These are phyloP conservation scores for Schizothorax lantsangensis DNA, from an alignment of 2,797 vertebrate genomes.

Conservation along the genomic window DNA sequence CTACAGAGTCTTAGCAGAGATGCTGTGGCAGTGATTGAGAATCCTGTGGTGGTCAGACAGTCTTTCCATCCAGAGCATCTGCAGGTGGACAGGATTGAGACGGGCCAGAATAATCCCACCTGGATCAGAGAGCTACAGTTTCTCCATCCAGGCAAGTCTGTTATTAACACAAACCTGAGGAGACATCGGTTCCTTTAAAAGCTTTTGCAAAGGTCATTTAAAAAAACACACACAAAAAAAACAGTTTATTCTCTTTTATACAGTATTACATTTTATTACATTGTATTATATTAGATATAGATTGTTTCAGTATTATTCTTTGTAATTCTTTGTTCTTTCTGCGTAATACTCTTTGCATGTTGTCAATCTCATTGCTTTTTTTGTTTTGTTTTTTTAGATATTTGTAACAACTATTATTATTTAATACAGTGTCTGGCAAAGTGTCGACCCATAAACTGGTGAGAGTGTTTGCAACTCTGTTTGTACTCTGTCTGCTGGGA, in stretches of 20 bases:
- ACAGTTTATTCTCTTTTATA: neutral
- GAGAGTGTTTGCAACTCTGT: constrained; percentile 76
- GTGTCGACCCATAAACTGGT: constrained; percentile 73
- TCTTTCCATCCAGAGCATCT: constrained; percentile 65
- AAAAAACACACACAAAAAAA: too few relatives aligned
- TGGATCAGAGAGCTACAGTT: constrained; percentile 72
- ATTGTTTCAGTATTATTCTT: neutral
- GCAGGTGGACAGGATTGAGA: constrained; percentile 59
- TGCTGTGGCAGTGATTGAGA: constrained; percentile 76
- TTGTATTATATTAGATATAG: too few relatives aligned
- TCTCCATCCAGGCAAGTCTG: constrained; percentile 68
- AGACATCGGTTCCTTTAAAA: neutral
- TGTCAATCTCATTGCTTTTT: too few relatives aligned
- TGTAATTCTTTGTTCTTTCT: too few relatives aligned
- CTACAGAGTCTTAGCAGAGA: constrained; percentile 76
- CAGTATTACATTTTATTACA: too few relatives aligned
- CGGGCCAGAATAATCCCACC: constrained; percentile 61
- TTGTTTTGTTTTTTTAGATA: neutral
- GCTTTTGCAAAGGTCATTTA: neutral
- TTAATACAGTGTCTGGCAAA: constrained; percentile 66
- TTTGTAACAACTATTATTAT: constrained; percentile 26
- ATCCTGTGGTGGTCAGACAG: constrained; percentile 68
- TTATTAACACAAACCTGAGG: neutral
- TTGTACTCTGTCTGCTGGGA: constrained; percentile 79
- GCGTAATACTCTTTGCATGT: too few relatives aligned